A percentile compares a stretch with the other conserved stretches of the same genome.
Evolutionary conservation across 2,113 vertebrate species (phyloP).

Genomic region (Caracal caracal): DNA sequence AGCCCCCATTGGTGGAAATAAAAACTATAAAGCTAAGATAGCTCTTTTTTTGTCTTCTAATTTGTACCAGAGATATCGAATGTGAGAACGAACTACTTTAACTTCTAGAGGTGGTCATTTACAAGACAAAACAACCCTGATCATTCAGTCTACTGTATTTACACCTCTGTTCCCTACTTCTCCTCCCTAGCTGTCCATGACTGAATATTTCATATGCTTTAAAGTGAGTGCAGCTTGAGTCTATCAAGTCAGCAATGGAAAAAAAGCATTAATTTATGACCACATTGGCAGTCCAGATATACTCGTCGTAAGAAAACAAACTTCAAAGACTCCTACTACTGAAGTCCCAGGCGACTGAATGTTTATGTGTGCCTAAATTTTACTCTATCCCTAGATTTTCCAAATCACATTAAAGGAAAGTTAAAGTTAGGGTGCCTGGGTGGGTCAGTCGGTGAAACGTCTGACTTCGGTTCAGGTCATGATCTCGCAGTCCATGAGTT

Average conservation of each 20-base stretch:
- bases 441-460: no score
- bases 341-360: background rate
- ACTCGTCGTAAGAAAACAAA: background rate
- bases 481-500: no score
- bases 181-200: background rate
- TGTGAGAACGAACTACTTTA: background rate
- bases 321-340: background rate
- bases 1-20: conserved; percentile 64
- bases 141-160: background rate
- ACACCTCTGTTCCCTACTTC: background rate
- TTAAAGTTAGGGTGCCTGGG: no score
- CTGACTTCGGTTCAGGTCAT: no score
- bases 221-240: background rate
- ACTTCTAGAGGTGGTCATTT: background rate
- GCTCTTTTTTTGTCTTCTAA: background rate
- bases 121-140: background rate
- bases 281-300: background rate
- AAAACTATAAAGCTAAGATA: conserved; percentile 9
- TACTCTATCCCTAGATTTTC: background rate
- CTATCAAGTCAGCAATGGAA: background rate
- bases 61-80: background rate
- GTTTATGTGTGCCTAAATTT: background rate
- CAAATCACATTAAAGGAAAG: background rate
- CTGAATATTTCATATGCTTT: background rate
- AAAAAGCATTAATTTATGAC: background rate